Base-by-base conservation (phyloP, 1,140 invertebrate genomes). In the Polypedilum vanderplanki region DNA sequence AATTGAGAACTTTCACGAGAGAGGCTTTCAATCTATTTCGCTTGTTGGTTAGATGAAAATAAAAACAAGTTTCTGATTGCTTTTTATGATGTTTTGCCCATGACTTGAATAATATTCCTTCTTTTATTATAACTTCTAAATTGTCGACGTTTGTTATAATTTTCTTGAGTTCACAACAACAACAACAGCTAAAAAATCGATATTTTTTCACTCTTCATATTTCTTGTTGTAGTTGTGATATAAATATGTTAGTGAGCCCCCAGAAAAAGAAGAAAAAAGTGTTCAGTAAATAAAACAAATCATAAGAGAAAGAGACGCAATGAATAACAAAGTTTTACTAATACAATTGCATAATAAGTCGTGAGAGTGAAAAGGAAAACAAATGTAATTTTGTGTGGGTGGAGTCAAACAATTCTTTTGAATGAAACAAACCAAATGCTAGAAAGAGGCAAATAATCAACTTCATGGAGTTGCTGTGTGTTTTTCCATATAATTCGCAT, bases 1-100 rank as follows among this genome's bases (percentile, higher is more conserved):
- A 18, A 70, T 70, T 9, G 17, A 70, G 18, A 70, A 70, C 20
- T 70, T 70, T 70, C 20, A 9, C 65, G 18, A 20, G 18, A 4
- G 9, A 7, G 20, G 18, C 65, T 20, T 20, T 20, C 65, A 70
- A 18, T 20, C 17, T 33, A 3, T 33, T 33, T 33, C 24, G 24
- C 24, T 33, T 33, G 24, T 33, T 33, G 24, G 24, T 33, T 33
- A 33, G 20, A 18, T 20, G 20, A 20, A 22, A 12, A 70, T 17
- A 70, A 70, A 70, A 70, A 70, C 65, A 70, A 70, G 65, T 70
- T 57, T 22, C 20, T 70, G 65, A 70, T 70, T 70, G 17, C 65
- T 70, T 70, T 70, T 70, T 70, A 70, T 70, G 65, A 70, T 70
- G 65, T 70, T 70, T 70, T 70, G 18, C 17, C 65, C 65, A 70